Percentiles rank a stretch among this genome's conserved stretches.
These are phyloP conservation scores for Parasteatoda tepidariorum DNA, from an alignment of 1,140 invertebrate genomes.

Conservation along the genomic window DNA sequence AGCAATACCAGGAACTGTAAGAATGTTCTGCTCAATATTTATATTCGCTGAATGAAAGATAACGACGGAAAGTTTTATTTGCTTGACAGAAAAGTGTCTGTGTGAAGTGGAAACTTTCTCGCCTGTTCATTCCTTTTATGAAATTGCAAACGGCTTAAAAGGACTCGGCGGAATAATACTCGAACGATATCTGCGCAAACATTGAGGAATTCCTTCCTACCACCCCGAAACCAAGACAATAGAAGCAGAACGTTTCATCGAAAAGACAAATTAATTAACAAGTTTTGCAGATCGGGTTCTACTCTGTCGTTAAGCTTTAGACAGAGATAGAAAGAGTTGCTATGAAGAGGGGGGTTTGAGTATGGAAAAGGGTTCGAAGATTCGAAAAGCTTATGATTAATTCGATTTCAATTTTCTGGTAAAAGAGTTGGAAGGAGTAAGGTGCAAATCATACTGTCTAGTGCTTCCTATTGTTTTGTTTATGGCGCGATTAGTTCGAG, in stretches of 20 bases:
- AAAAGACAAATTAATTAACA: conserved; percentile 58
- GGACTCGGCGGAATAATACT: not conserved
- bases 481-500: too few species aligned
- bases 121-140: conserved; percentile 16
- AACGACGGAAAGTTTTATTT: conserved; percentile 43
- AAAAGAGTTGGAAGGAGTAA: conserved; percentile 15
- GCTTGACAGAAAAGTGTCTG: not conserved
- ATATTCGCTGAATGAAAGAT: too few species aligned
- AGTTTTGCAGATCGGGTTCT: conserved; percentile 41
- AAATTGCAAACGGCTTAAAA: conserved; percentile 8
- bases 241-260: not conserved
- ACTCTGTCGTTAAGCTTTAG: conserved; percentile 22
- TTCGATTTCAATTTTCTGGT: conserved; percentile 20
- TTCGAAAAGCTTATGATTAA: conserved; percentile 31
- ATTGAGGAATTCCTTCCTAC: too few species aligned
- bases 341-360: not conserved
- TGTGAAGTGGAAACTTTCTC: conserved; percentile 19
- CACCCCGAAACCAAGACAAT: not conserved
- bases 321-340: not conserved
- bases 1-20: too few species aligned
- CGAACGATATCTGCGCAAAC: not conserved
- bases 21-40: too few species aligned
- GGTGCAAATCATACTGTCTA: too few species aligned
- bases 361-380: not conserved
- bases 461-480: too few species aligned